Evolutionary conservation across 2,888 invertebrate species (phyloP).

Genomic region (Lepidocyrtinus sp.): DNA sequence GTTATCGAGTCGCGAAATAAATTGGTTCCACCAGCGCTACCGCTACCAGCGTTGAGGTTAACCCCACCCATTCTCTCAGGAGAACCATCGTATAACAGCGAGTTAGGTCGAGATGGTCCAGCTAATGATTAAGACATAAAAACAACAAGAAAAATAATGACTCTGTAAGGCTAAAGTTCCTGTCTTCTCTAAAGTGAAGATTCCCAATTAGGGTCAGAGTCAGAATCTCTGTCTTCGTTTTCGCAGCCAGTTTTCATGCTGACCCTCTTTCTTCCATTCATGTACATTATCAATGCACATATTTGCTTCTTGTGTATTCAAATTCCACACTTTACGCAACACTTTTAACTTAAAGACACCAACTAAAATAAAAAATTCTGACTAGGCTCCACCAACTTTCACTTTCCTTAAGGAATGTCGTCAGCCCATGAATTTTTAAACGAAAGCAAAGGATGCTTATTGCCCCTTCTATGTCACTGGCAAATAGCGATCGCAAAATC

Average conservation of each 20-base stretch:
- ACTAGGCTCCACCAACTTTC: not conserved
- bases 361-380: not conserved
- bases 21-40: constrained; percentile 56
- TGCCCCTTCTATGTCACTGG: not conserved
- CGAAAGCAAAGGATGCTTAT: constrained; percentile 26
- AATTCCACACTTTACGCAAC: not conserved
- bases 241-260: not conserved
- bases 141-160: not conserved
- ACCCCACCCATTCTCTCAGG: constrained; percentile 60
- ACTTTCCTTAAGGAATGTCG: constrained; percentile 25
- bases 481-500: not conserved
- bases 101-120: constrained; percentile 68
- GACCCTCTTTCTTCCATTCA: not conserved
- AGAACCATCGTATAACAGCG: constrained; percentile 66
- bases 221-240: constrained; percentile 23
- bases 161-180: not conserved
- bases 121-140: constrained; percentile 58
- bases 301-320: not conserved
- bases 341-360: not conserved
- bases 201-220: not conserved
- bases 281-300: constrained; percentile 13
- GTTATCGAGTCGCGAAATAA: constrained; percentile 68
- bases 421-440: constrained; percentile 49
- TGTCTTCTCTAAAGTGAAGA: not conserved
- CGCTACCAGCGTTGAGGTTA: constrained; percentile 49